Percentiles rank a stretch among this genome's conserved stretches.
Evolutionary conservation across 2,888 invertebrate species (phyloP).

Genomic region (Chrysotoxum bicinctum): DNA sequence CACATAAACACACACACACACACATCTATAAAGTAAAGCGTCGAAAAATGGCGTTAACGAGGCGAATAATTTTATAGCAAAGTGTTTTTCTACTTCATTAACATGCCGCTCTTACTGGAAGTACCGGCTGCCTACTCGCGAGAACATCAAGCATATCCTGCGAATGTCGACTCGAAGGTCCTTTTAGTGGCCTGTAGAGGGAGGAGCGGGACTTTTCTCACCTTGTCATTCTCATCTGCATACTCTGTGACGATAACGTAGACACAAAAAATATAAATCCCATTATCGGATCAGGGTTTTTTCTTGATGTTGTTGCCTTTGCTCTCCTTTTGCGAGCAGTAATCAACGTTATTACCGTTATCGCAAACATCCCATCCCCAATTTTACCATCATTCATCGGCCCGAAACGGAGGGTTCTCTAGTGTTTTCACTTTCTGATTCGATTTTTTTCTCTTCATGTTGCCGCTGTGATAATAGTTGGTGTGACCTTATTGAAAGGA

Average conservation of each 20-base stretch:
- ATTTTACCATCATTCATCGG: constrained; percentile 58
- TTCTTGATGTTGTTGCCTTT: neutral
- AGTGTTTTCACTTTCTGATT: neutral
- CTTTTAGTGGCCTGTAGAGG: constrained; percentile 24
- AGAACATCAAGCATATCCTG: constrained; percentile 5
- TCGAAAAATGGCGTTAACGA: constrained; percentile 71
- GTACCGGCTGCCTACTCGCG: constrained; percentile 19
- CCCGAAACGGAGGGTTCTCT: constrained; percentile 42
- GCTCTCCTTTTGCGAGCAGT: constrained; percentile 23
- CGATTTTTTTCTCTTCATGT: constrained; percentile 16
- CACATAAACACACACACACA: constrained; percentile 39
- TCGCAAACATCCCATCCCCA: constrained; percentile 51
- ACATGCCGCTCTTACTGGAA: constrained; percentile 37
- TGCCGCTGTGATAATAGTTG: constrained; percentile 60
- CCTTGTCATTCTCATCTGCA: constrained; percentile 63
- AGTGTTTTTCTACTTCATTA: constrained; percentile 73
- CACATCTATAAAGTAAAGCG: constrained; percentile 4
- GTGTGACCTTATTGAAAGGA: constrained; percentile 64
- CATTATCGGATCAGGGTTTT: constrained; percentile 67
- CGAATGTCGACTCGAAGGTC: neutral
- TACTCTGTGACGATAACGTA: constrained; percentile 40
- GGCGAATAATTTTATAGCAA: constrained; percentile 72
- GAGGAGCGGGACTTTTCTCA: constrained; percentile 60
- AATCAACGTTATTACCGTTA: constrained; percentile 69
- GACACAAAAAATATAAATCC: constrained; percentile 41